A percentile compares a stretch with the other conserved stretches of the same genome.
phyloP scores from a whole-genome alignment of 2,888 invertebrate species.

The Nectonema munidae region DNA sequence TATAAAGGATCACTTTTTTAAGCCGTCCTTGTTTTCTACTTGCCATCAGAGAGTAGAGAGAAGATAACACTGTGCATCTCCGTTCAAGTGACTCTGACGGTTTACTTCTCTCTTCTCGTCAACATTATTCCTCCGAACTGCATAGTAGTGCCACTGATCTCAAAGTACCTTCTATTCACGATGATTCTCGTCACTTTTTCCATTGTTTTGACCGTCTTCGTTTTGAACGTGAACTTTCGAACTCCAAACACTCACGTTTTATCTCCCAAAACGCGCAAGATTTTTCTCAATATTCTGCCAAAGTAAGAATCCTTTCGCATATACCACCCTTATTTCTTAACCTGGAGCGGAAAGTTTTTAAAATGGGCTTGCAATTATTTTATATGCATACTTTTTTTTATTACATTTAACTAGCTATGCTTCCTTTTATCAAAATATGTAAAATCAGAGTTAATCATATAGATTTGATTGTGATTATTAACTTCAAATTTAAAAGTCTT shows the following conservation, averaged over 20 bases:
- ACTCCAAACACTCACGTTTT: conserved; percentile 49
- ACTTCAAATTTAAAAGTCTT: too few species aligned
- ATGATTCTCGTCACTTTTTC: conserved; percentile 69
- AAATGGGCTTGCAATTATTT: too few species aligned
- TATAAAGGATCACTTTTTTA: too few species aligned
- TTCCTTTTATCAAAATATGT: too few species aligned
- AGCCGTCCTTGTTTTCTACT: conserved; percentile 79
- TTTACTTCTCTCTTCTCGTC: conserved; percentile 77
- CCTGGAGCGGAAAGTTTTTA: too few species aligned
- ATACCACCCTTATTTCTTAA: too few species aligned
- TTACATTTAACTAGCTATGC: too few species aligned
- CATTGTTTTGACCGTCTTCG: conserved; percentile 20
- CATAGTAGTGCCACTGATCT: conserved; percentile 32
- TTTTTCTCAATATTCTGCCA: conserved; percentile 71
- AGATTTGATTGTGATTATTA: too few species aligned
- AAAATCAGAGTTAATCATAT: too few species aligned
- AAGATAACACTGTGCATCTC: conserved; percentile 95
- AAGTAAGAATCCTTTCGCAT: too few species aligned
- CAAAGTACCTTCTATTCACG: conserved; percentile 71
- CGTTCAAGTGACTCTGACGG: conserved; percentile 82
- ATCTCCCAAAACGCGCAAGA: conserved; percentile 52
- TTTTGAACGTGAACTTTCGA: conserved; percentile 57
- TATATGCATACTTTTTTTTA: too few species aligned
- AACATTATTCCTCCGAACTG: conserved; percentile 89
- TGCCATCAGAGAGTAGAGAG: conserved; percentile 86